Conservation (phyloP, 2,888 invertebrate species). For the Cosmopolites sordidus region DNA sequence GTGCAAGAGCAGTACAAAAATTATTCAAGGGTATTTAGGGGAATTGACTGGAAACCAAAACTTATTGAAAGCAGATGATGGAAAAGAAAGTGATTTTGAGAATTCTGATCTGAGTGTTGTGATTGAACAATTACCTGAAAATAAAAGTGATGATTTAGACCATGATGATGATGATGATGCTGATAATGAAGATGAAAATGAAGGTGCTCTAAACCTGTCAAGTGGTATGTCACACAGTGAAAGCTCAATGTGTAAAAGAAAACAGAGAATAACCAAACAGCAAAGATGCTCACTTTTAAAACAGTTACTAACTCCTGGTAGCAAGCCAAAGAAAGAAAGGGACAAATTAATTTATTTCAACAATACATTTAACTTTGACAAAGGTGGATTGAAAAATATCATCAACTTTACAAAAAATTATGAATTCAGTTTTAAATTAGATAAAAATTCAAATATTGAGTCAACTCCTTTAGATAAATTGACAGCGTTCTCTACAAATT, state of each 20-base stretch:
- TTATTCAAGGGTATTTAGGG: conserved; percentile 42
- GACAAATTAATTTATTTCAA: conserved; percentile 23
- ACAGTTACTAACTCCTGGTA: conserved; percentile 36
- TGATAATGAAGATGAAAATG: conserved; percentile 14
- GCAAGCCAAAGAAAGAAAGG: conserved; percentile 29
- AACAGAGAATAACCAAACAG: conserved; percentile 42
- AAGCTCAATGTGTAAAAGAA: conserved; percentile 12
- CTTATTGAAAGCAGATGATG: conserved; percentile 24
- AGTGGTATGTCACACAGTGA: neutral
- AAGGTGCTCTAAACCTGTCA: conserved; percentile 14
- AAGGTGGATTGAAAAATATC: conserved; percentile 41
- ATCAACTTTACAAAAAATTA: conserved; percentile 44
- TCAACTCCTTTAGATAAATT: conserved; percentile 42
- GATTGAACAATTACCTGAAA: conserved; percentile 32
- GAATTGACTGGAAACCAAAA: conserved; percentile 35
- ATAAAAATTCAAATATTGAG: conserved; percentile 38
- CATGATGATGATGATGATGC: conserved; percentile 14
- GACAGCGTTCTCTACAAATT: conserved; percentile 42
- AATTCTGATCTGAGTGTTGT: conserved; percentile 41
- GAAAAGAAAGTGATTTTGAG: conserved; percentile 29
- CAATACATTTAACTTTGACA: conserved; percentile 15
- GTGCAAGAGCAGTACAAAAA: conserved; percentile 44
- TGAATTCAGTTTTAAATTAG: conserved; percentile 42
- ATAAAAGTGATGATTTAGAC: neutral
- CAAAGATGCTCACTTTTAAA: conserved; percentile 44